phyloP scores from a whole-genome alignment of 1,140 invertebrate genomes.

The Drosophila grimshawi region DNA sequence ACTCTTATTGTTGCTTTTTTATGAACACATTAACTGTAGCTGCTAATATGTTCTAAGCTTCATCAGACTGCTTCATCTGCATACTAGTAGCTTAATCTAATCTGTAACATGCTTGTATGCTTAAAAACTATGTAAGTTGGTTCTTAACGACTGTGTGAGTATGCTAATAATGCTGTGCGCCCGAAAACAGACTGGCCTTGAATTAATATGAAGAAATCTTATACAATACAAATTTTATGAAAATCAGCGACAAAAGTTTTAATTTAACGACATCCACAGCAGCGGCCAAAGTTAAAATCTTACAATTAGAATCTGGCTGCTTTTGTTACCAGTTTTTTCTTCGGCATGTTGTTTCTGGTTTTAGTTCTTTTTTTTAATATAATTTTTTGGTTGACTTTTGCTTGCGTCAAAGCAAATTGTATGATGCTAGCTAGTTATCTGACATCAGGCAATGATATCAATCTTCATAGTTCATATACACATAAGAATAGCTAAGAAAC shows the following conservation, averaged over 20 bases:
- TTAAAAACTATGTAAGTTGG: constrained; percentile 62
- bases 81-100: constrained; percentile 64
- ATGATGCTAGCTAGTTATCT: constrained; percentile 34
- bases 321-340: constrained; percentile 72
- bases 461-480: constrained; percentile 71
- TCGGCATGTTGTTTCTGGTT: background rate
- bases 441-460: constrained; percentile 64
- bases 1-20: background rate
- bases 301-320: constrained; percentile 54
- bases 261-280: constrained; percentile 66
- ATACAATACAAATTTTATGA: constrained; percentile 61
- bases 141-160: constrained; percentile 60
- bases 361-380: constrained; percentile 10
- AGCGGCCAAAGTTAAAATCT: constrained; percentile 41
- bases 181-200: constrained; percentile 64
- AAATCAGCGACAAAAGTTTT: constrained; percentile 59
- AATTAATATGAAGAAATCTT: constrained; percentile 50
- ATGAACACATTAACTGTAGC: constrained; percentile 39
- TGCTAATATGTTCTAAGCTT: constrained; percentile 41
- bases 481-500: constrained; percentile 51
- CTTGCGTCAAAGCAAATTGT: constrained; percentile 55
- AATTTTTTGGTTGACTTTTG: constrained; percentile 14
- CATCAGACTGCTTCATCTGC: constrained; percentile 60
- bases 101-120: constrained; percentile 47
- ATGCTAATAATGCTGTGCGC: constrained; percentile 61